Conservation (phyloP, 2,888 invertebrate genomes). For the Hipparchia semele region DNA sequence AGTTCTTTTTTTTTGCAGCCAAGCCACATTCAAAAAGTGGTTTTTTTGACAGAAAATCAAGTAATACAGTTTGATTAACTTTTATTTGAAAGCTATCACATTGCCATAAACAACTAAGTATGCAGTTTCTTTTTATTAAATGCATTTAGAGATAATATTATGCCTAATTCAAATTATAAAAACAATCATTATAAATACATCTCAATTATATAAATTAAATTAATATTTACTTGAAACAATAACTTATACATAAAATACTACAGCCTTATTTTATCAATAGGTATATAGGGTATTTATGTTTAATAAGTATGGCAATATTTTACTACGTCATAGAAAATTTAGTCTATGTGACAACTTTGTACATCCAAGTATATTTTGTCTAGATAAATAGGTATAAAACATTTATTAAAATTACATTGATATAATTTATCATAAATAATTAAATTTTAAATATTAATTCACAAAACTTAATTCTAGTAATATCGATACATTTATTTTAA, state of each 20-base stretch:
- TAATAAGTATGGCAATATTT: constrained; percentile 38
- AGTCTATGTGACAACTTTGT: constrained; percentile 22
- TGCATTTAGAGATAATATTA: background rate
- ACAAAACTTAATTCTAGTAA: constrained; percentile 32
- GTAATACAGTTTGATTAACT: too few species aligned
- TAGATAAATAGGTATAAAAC: constrained; percentile 21
- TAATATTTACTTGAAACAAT: constrained; percentile 15
- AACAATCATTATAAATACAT: constrained; percentile 2
- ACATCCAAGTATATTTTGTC: constrained; percentile 26
- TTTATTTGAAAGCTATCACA: too few species aligned
- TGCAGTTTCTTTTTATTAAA: background rate
- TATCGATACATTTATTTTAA: constrained; percentile 25
- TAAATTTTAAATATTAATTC: constrained; percentile 19
- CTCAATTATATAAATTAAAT: constrained; percentile 4
- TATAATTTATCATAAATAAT: background rate
- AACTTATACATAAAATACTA: constrained; percentile 17
- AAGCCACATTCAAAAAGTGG: too few species aligned
- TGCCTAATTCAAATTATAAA: background rate
- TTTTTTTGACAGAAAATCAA: too few species aligned
- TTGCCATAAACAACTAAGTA: too few species aligned
- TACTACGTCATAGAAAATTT: constrained; percentile 27
- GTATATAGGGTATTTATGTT: constrained; percentile 8
- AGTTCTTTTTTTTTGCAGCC: too few species aligned
- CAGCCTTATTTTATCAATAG: constrained; percentile 20
- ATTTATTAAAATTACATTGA: constrained; percentile 16